Evolutionary conservation across 2,797 vertebrate species (phyloP).

Genomic region (Typhlichthys subterraneus): DNA sequence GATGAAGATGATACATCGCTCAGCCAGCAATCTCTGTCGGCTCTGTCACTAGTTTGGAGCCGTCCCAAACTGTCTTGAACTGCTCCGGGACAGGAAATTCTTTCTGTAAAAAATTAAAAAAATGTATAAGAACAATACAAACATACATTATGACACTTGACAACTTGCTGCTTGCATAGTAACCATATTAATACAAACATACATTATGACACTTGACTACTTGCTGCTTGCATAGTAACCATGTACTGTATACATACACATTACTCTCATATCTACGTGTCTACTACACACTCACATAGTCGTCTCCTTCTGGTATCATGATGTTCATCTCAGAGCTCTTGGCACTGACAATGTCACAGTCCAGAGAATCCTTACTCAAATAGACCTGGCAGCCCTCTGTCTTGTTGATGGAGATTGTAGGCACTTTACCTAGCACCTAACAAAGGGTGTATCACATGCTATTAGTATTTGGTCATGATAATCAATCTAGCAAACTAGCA

Average conservation of each 20-base stretch:
- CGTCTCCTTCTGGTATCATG: conserved; percentile 86
- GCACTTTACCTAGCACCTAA: conserved; percentile 92
- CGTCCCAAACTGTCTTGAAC: conserved; percentile 96
- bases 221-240: background rate
- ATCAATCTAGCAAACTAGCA: too few species aligned
- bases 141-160: background rate
- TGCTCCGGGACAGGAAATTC: conserved; percentile 98
- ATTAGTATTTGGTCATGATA: background rate
- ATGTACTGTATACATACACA: background rate
- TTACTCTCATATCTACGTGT: background rate
- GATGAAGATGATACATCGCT: conserved; percentile 37
- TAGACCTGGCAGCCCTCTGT: conserved; percentile 98
- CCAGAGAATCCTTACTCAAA: conserved; percentile 88
- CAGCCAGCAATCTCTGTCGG: conserved; percentile 94
- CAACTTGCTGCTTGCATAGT: too few species aligned
- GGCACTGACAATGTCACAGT: conserved; percentile 95
- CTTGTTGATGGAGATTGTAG: conserved; percentile 97
- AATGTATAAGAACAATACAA: background rate
- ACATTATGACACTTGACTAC: background rate
- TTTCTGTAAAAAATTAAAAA: conserved; percentile 74
- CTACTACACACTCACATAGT: conserved; percentile 85
- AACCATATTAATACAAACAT: background rate
- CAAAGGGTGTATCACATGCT: background rate
- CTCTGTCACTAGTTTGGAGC: conserved; percentile 92
- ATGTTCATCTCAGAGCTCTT: conserved; percentile 99